Evolutionary conservation across 2,888 invertebrate species (phyloP).

Genomic region (Blastobasis lacticolella): DNA sequence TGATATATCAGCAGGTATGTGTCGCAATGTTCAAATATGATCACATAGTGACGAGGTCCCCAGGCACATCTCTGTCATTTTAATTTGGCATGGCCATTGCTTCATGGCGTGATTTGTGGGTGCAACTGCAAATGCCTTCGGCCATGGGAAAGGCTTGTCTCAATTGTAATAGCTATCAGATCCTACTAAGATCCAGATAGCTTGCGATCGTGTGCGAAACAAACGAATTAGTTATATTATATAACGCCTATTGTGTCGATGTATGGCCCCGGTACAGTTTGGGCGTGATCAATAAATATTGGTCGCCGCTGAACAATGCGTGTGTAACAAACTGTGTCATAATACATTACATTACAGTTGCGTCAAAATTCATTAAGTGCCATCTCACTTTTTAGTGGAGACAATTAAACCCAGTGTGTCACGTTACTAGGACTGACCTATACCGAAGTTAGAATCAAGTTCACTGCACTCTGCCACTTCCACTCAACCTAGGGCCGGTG

Average conservation of each 20-base stretch:
- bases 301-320: constrained; percentile 9
- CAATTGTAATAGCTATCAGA: constrained; percentile 23
- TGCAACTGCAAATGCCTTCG: constrained; percentile 25
- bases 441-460: too few species aligned
- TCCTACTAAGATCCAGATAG: constrained; percentile 21
- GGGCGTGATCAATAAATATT: constrained; percentile 36
- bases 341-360: too few species aligned
- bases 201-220: constrained; percentile 24
- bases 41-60: neutral
- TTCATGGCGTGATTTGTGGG: constrained; percentile 26
- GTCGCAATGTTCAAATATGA: constrained; percentile 2
- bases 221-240: constrained; percentile 23
- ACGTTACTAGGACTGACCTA: too few species aligned
- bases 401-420: too few species aligned
- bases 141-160: constrained; percentile 37
- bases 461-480: too few species aligned
- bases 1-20: neutral
- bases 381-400: too few species aligned
- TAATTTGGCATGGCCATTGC: constrained; percentile 19
- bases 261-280: constrained; percentile 16
- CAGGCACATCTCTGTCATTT: constrained; percentile 10
- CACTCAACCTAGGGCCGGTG: too few species aligned
- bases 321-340: too few species aligned
- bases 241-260: constrained; percentile 29
- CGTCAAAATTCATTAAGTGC: too few species aligned